These are phyloP conservation scores for Metopolophium dirhodum DNA, from an alignment of 1,140 invertebrate genomes.

Conservation along the genomic window DNA sequence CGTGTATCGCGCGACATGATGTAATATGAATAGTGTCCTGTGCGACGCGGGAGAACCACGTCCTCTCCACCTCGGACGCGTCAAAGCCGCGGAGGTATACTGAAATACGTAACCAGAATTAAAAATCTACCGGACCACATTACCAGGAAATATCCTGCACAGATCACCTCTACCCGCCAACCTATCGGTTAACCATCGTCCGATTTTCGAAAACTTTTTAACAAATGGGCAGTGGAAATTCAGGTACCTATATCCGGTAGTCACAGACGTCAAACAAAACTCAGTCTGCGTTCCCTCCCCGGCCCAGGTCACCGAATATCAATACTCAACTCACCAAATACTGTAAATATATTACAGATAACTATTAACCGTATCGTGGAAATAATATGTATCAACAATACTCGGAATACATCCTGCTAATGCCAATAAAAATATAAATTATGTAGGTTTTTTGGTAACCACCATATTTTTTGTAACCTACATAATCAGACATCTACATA, in stretches of 20 bases:
- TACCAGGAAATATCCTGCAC: background rate
- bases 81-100: background rate
- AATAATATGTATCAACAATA: background rate
- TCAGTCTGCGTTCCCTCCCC: background rate
- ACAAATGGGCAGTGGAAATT: background rate
- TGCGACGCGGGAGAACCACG: background rate
- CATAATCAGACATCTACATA: background rate
- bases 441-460: background rate
- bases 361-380: background rate
- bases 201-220: background rate
- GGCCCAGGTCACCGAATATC: background rate
- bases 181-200: background rate
- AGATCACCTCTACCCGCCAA: background rate
- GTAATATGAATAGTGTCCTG: background rate
- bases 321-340: background rate
- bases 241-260: background rate
- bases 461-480: background rate
- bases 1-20: background rate
- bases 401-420: background rate
- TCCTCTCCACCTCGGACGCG: background rate
- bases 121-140: background rate
- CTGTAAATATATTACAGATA: background rate
- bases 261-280: background rate
- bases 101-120: background rate
- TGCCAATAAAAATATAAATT: background rate